Evolutionary conservation across 2,113 vertebrate genomes (phyloP).

Genomic region (Sitta europaea): DNA sequence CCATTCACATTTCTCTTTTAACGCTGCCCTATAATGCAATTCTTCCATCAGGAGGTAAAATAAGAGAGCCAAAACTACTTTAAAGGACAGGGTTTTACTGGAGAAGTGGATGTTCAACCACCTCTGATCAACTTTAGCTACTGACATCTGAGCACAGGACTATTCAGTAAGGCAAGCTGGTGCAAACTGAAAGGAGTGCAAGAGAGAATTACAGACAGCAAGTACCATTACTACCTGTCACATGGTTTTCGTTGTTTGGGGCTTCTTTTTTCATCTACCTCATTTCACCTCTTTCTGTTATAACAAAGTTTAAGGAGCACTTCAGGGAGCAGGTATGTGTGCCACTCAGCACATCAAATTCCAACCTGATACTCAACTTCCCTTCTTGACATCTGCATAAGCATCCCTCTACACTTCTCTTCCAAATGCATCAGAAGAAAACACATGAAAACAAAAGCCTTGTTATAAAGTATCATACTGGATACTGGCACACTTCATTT

Average conservation of each 20-base stretch:
- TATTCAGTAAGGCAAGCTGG: not conserved
- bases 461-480: not conserved
- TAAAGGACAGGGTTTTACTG: not conserved
- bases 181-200: not conserved
- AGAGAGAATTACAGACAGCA: not conserved
- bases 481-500: not conserved
- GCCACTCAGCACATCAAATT: not conserved
- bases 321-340: accelerated
- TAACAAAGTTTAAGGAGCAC: not conserved
- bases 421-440: not conserved
- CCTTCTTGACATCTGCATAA: not conserved
- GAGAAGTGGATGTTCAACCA: not conserved
- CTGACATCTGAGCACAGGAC: not conserved
- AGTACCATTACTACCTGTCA: not conserved
- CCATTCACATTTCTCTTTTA: not conserved
- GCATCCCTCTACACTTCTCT: not conserved
- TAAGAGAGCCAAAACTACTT: not conserved
- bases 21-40: not conserved
- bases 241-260: not conserved
- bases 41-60: not conserved
- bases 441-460: not conserved
- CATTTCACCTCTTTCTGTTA: not conserved
- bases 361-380: not conserved
- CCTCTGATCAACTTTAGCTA: not conserved
- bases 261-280: not conserved